phyloP scores from a whole-genome alignment of 1,140 invertebrate species.

The Pseudachorutes palmiensis region DNA sequence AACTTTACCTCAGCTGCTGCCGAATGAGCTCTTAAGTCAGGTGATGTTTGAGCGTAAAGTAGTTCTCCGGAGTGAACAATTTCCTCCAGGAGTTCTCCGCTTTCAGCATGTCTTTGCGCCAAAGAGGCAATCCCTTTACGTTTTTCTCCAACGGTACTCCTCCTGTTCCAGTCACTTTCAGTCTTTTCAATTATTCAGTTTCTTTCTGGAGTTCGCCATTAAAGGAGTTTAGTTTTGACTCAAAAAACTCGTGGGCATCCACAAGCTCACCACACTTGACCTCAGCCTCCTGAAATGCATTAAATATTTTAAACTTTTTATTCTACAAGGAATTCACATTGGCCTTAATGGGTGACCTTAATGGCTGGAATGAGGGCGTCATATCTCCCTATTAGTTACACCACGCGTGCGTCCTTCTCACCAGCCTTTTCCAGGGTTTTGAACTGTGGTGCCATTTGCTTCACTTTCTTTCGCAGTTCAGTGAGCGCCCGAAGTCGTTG shows the following conservation, averaged over 20 bases:
- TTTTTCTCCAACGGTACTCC: too few species aligned
- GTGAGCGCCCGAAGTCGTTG: slow-evolving; percentile 70
- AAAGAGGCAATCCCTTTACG: slow-evolving; percentile 61
- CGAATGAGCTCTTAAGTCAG: slow-evolving; percentile 80
- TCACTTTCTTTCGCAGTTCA: slow-evolving; percentile 63
- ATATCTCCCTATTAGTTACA: slow-evolving; percentile 71
- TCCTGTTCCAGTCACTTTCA: not conserved
- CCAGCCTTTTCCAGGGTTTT: slow-evolving; percentile 66
- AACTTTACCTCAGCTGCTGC: slow-evolving; percentile 62
- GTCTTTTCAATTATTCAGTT: not conserved
- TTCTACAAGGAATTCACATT: not conserved
- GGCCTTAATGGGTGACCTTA: slow-evolving; percentile 47
- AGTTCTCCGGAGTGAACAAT: slow-evolving; percentile 82
- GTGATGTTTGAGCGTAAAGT: slow-evolving; percentile 83
- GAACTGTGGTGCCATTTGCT: slow-evolving; percentile 60
- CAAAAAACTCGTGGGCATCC: slow-evolving; percentile 74
- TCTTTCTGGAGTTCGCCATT: not conserved
- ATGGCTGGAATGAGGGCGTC: slow-evolving; percentile 73
- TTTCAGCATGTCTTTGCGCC: slow-evolving; percentile 67
- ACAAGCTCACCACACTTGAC: slow-evolving; percentile 49
- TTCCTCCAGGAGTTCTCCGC: slow-evolving; percentile 72
- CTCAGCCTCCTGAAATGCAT: not conserved
- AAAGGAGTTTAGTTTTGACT: slow-evolving; percentile 58
- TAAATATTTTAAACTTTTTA: not conserved
- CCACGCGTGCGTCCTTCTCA: slow-evolving; percentile 63